phyloP scores from a whole-genome alignment of 2,888 invertebrate genomes.

The Brachycybe producta region DNA sequence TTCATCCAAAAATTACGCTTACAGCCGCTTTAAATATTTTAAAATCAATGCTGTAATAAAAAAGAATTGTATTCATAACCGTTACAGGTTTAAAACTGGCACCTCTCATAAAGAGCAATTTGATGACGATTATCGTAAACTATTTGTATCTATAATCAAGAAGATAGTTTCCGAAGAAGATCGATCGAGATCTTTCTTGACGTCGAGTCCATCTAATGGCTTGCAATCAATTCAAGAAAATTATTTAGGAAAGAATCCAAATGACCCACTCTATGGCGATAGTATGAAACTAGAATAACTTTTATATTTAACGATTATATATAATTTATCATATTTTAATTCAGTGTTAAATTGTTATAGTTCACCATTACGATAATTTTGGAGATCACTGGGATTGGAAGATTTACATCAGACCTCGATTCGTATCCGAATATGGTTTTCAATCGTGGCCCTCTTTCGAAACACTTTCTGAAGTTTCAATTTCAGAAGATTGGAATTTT shows the following conservation, averaged over 20 bases:
- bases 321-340: not conserved
- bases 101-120: constrained; percentile 43
- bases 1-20: too few species aligned
- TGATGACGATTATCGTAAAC: constrained; percentile 59
- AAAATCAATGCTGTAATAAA: constrained; percentile 20
- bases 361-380: constrained; percentile 38
- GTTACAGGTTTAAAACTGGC: constrained; percentile 43
- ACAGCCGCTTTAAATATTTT: constrained; percentile 15
- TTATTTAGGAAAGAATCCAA: constrained; percentile 64
- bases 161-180: constrained; percentile 50
- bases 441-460: constrained; percentile 70
- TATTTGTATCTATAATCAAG: constrained; percentile 67
- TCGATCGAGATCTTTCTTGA: constrained; percentile 51
- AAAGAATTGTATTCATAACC: not conserved
- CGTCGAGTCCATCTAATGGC: constrained; percentile 89
- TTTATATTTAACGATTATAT: not conserved
- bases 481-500: constrained; percentile 31
- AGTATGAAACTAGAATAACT: constrained; percentile 39
- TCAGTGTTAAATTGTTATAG: constrained; percentile 18
- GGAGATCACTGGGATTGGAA: constrained; percentile 63
- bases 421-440: constrained; percentile 91
- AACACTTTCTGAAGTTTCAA: constrained; percentile 47
- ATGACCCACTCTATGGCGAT: constrained; percentile 69
- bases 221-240: constrained; percentile 54
- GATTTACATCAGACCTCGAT: constrained; percentile 66